phyloP scores from a whole-genome alignment of 2,113 vertebrate species.

The Lamprotornis superbus region DNA sequence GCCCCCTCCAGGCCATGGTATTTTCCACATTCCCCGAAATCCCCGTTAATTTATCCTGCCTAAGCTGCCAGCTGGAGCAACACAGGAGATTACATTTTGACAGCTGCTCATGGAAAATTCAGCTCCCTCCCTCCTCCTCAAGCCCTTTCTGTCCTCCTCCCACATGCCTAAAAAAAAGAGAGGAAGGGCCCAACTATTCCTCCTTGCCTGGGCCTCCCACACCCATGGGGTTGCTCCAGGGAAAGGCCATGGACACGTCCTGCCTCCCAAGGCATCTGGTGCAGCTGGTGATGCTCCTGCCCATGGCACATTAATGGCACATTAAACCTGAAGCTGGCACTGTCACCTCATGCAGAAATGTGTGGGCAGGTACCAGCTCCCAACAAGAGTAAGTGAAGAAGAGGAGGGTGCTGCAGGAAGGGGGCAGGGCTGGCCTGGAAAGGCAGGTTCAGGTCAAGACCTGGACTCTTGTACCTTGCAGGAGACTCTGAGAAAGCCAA shows the following conservation, averaged over 20 bases:
- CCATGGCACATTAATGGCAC: not conserved
- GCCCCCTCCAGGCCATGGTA: not conserved
- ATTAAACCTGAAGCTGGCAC: not conserved
- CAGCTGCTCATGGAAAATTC: conserved; percentile 66
- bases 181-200: conserved; percentile 7
- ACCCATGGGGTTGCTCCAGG: not conserved
- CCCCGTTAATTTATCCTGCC: conserved; percentile 43
- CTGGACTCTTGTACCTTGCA: not conserved
- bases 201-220: not conserved
- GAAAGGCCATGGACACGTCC: not conserved
- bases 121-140: conserved; percentile 5
- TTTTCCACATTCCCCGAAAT: conserved; percentile 51
- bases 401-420: not conserved
- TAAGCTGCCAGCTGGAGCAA: conserved; percentile 28
- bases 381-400: not conserved
- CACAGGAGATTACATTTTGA: conserved; percentile 43
- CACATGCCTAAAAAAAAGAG: not conserved
- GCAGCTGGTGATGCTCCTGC: not conserved
- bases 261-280: not conserved
- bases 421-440: not conserved
- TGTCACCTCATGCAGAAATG: not conserved
- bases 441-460: not conserved
- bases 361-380: not conserved
- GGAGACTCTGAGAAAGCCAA: not conserved
- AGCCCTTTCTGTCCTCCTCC: conserved; percentile 20